Evolutionary conservation across 2,888 invertebrate species (phyloP), one percentile per base, ranked within the genome.

Genomic region (Panzeria rudis): DNA sequence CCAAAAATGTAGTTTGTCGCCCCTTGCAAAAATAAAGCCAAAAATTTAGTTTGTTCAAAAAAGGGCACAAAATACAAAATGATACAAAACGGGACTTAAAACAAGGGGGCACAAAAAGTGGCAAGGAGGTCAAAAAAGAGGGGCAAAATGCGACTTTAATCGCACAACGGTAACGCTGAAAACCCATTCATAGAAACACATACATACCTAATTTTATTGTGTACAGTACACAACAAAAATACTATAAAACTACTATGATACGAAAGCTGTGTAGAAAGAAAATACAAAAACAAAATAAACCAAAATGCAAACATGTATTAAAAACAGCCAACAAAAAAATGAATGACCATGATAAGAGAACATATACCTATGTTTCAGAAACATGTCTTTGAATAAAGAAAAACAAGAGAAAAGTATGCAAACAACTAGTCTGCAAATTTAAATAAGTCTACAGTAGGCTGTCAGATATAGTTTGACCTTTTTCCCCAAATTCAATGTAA

Each of bases 201-300:
- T 50, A 50, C 71, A 59, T 50, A 69, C 68, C 35, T 38, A 52
- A 54, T 81, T 71, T 76, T 81, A 72, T 80, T 56, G 84, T 86
- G 87, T 87, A 87, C 87, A 84, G 84, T 83, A 86, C 87, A 86
- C 86, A 87, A 86, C 86, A 86, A 87, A 83, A 86, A 86, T 86
- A 87, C 86, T 87, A 87, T 69, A 83, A 82, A 77, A 86, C 80
- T 80, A 83, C 84, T 84, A 83, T 69, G 52, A 44, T 64, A 73
- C 41, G 71, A 84, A 75, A 73, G 52, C 44, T 38, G 69, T 79
- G 69, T 64, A 84, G 44, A 76, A 84, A 77, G 44, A 71, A 20
- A 59, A 41, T 32, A 81, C 61, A 62, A 81, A 80, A 84, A 76
- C 41, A 71, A 62, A 69, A 80, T 54, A 47, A 47, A 69, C 52